These are phyloP conservation scores for Peromyscus maniculatus DNA, from an alignment of 2,113 vertebrate genomes.

Conservation along the genomic window DNA sequence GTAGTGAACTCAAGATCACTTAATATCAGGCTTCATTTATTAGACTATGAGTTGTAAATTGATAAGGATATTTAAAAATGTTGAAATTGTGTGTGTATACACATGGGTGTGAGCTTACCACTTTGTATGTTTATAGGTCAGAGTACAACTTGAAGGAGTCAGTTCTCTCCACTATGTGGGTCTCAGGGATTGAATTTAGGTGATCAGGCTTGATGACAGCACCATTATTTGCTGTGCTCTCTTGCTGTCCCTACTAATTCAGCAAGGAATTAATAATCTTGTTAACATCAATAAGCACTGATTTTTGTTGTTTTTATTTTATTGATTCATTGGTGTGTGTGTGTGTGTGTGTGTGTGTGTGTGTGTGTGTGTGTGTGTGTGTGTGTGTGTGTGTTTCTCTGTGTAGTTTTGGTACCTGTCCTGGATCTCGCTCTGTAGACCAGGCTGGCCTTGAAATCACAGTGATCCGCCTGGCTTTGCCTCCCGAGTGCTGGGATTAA, in stretches of 20 bases:
- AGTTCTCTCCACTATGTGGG: background rate
- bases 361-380: too few relatives aligned
- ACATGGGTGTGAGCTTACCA: background rate
- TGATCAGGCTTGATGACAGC: background rate
- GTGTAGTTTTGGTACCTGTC: too few relatives aligned
- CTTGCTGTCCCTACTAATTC: background rate
- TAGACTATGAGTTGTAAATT: constrained; percentile 37
- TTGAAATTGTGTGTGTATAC: background rate
- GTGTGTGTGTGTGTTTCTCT: too few relatives aligned
- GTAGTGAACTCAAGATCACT: constrained; percentile 19
- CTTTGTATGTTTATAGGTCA: background rate
- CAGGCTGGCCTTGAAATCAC: too few relatives aligned
- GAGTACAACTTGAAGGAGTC: background rate
- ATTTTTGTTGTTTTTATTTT: constrained; percentile 10
- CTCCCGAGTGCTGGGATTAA: too few relatives aligned
- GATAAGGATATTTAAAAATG: background rate
- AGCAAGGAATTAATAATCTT: constrained; percentile 8
- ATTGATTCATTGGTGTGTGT: too few relatives aligned
- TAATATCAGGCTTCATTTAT: constrained; percentile 30
- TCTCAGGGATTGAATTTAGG: background rate
- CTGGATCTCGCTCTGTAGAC: too few relatives aligned
- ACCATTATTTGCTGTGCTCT: background rate
- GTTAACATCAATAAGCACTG: background rate
- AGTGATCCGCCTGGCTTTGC: too few relatives aligned
- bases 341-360: too few relatives aligned